A percentile compares a stretch with the other conserved stretches of the same genome.
Conservation (phyloP, 2,888 invertebrate genomes). For the Actias luna region DNA sequence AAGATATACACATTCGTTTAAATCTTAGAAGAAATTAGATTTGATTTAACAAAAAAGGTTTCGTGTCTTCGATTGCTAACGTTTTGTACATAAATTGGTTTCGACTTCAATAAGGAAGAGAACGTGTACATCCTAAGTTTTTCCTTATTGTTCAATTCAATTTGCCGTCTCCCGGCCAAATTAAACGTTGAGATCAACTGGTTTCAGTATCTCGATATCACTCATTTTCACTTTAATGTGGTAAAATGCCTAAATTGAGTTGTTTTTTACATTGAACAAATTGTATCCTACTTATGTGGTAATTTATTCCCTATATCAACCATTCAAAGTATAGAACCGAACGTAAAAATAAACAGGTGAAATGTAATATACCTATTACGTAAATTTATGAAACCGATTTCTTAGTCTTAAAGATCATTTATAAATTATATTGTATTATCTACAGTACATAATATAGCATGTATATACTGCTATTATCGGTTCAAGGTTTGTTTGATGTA, state of each 20-base stretch:
- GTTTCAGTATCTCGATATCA: conserved; percentile 15
- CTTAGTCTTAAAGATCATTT: too few species aligned
- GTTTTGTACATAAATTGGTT: conserved; percentile 17
- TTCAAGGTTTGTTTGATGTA: too few species aligned
- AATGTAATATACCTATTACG: too few species aligned
- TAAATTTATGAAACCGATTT: too few species aligned
- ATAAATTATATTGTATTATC: too few species aligned
- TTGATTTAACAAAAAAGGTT: conserved; percentile 7
- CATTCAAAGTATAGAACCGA: too few species aligned
- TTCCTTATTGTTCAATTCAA: conserved; percentile 27
- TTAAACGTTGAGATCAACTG: conserved; percentile 31
- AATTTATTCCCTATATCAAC: too few species aligned
- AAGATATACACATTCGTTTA: neutral
- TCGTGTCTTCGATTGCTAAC: conserved; percentile 14
- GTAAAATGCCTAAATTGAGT: conserved; percentile 31
- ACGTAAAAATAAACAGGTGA: too few species aligned
- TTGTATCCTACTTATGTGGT: neutral
- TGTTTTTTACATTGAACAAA: neutral
- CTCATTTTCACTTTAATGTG: conserved; percentile 26
- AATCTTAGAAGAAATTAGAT: neutral
- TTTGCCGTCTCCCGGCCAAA: conserved; percentile 26
- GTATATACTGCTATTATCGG: too few species aligned
- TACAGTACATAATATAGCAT: too few species aligned
- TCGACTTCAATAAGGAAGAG: conserved; percentile 11
- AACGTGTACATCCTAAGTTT: conserved; percentile 17